Base-by-base conservation (phyloP, 2,797 vertebrate genomes). In the Benthosema pterotum region DNA sequence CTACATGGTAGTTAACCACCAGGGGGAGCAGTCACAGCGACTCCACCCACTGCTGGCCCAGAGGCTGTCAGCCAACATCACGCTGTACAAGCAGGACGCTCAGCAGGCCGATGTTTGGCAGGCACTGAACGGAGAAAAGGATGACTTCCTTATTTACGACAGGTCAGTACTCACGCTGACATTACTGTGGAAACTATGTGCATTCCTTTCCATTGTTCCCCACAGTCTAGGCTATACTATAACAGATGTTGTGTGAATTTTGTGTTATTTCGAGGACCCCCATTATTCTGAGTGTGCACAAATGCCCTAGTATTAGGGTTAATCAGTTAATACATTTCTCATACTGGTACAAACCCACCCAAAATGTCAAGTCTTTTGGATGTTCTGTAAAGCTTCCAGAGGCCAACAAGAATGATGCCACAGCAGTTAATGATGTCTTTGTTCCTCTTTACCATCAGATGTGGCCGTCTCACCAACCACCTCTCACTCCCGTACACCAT, bases 81-180 rank as follows among this genome's bases (percentile, higher is more conserved):
- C 84, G 14, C 94, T 99, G 43, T 95, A 96, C 86, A 91, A 93
- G 69, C 97, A 98, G 84, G 86, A 89, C 0, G 77, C 84, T 14
- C 70, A 87, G 0, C 91, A 94, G 78, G 68, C 83, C 9, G 95
- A 99, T 75, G 89, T 98, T 49, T 99, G 97, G 97, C 86, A 86
- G 71, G 67, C 80, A n/a, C 88, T 98, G 82, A 86, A 88, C 2
- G 97, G 94, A 79, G 87, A 81, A 12, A 98, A 97, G 79, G 94
- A 97, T 57, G 96, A 98, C 87, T 95, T 99, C 74, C 74, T 98
- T 60, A 89, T 99, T 78, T 99, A 98, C 60, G 96, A 99, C 90
- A 95, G 96, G 97, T 97, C 18, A 63, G 91, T 12, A 25, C 2
- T 8, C 38, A 6, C 9, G 14, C 7, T 6, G 3, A 14, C 32